phyloP scores from a whole-genome alignment of 2,113 vertebrate genomes.

The Passerina amoena region DNA sequence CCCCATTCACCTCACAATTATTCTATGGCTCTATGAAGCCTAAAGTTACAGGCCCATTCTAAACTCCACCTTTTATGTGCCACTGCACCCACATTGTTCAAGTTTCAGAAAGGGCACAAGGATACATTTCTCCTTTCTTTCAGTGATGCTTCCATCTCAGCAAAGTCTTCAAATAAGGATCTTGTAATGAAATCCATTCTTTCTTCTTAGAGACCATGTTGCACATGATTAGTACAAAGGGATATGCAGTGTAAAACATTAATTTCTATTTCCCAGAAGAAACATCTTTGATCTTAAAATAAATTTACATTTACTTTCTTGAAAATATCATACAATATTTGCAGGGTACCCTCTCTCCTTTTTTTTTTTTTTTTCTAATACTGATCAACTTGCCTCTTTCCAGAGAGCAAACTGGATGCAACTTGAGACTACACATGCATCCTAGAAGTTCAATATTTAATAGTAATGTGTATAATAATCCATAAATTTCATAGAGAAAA shows the following conservation, averaged over 20 bases:
- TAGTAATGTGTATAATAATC: background rate
- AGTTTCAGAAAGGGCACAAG: background rate
- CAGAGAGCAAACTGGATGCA: background rate
- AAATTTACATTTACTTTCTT: background rate
- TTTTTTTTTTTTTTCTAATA: too few species aligned
- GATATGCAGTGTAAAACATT: background rate
- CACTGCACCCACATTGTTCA: background rate
- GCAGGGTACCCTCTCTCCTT: background rate
- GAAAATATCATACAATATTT: background rate
- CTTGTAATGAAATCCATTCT: background rate
- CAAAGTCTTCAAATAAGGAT: background rate
- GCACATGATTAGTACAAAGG: background rate
- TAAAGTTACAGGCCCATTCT: background rate
- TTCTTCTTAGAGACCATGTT: background rate
- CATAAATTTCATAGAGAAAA: background rate
- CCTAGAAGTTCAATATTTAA: background rate
- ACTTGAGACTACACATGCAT: background rate
- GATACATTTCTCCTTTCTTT: background rate
- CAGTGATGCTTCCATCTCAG: background rate
- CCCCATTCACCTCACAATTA: background rate
- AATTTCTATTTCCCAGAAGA: background rate
- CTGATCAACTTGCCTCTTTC: background rate
- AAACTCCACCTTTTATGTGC: background rate
- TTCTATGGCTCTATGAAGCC: background rate
- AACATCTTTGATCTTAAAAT: background rate